phyloP scores from a whole-genome alignment of 2,113 vertebrate genomes.

The Sula dactylatra region DNA sequence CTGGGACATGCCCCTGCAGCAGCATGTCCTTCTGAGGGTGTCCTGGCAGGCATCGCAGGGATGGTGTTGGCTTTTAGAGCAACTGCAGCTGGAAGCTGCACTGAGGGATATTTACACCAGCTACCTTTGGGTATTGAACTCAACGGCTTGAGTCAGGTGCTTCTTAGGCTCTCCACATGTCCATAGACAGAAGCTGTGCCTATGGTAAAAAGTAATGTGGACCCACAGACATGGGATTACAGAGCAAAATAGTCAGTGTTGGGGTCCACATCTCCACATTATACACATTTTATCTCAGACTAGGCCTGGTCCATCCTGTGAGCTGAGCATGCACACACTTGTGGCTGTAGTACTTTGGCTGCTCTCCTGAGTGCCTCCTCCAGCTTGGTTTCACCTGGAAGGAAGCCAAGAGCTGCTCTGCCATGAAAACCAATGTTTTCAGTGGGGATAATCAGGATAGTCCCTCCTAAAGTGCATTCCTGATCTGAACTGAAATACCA shows the following conservation, averaged over 20 bases:
- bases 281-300: background rate
- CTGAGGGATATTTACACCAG: background rate
- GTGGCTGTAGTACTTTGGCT: background rate
- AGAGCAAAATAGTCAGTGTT: background rate
- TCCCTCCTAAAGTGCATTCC: background rate
- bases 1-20: too few relatives aligned
- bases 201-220: fast-evolving
- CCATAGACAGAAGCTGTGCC: background rate
- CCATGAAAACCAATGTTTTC: background rate
- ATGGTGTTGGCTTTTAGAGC: background rate
- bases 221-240: background rate
- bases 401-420: background rate
- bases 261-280: background rate
- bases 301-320: background rate
- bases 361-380: background rate
- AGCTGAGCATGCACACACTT: fast-evolving
- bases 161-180: background rate
- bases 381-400: background rate
- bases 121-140: background rate
- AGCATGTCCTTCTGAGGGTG: background rate
- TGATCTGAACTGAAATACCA: background rate
- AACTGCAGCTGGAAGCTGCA: background rate
- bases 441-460: background rate
- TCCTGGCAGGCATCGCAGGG: fast-evolving
- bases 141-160: background rate